phyloP scores from a whole-genome alignment of 1,140 invertebrate genomes.

The Paralvinella palmiformis region DNA sequence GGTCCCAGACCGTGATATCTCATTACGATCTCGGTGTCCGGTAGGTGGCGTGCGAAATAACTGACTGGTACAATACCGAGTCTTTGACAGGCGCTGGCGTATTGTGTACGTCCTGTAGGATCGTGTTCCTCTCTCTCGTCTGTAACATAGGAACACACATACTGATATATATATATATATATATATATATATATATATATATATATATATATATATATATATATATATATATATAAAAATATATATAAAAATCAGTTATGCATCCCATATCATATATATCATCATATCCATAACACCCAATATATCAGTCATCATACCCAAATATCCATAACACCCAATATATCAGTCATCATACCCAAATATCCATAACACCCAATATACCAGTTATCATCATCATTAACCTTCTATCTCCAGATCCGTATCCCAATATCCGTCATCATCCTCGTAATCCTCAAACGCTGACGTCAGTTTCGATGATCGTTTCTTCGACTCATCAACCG shows the following conservation, averaged over 20 bases:
- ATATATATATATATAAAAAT: not conserved
- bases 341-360: not conserved
- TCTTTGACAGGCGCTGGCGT: constrained; percentile 36
- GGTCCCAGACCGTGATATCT: constrained; percentile 44
- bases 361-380: not conserved
- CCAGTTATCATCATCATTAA: not conserved
- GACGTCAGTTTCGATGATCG: too few relatives aligned
- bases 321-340: not conserved
- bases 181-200: not conserved
- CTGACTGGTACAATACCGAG: constrained; percentile 43
- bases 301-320: not conserved
- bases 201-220: not conserved
- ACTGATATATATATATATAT: not conserved
- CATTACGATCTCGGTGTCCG: constrained; percentile 39
- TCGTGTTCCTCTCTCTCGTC: constrained; percentile 15
- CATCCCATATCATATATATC: not conserved
- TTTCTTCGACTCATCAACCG: too few relatives aligned
- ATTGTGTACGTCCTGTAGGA: constrained; percentile 26
- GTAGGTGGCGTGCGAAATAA: constrained; percentile 45
- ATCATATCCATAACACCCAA: not conserved
- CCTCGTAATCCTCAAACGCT: not conserved
- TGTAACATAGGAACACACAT: not conserved
- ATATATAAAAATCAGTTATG: not conserved
- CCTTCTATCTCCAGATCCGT: not conserved
- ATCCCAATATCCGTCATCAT: not conserved